Percentiles rank a stretch among this genome's conserved stretches.
Conservation (phyloP, 2,888 invertebrate genomes). For the Hirtodrosophila confusa region DNA sequence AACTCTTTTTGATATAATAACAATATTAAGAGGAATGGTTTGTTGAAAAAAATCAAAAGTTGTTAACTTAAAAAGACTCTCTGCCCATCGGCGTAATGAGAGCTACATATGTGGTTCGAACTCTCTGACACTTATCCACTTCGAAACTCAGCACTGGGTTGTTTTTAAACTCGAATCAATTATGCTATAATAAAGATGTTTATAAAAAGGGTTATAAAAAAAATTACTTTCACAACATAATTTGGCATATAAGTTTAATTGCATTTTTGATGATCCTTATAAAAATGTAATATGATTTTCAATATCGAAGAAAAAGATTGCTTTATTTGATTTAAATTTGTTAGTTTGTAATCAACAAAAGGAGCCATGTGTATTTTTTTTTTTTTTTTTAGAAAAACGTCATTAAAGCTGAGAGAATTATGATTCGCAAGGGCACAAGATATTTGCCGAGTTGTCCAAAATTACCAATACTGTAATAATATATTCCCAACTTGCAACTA, state of each 20-base stretch:
- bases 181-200: slow-evolving; percentile 75
- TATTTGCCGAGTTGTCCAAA: not conserved
- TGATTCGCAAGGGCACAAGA: slow-evolving; percentile 1
- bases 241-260: slow-evolving; percentile 38
- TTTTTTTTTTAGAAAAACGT: slow-evolving; percentile 14
- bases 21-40: slow-evolving; percentile 35
- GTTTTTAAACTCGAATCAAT: slow-evolving; percentile 79
- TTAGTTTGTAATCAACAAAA: slow-evolving; percentile 80
- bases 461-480: too few relatives aligned
- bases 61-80: slow-evolving; percentile 20
- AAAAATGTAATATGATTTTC: slow-evolving; percentile 1
- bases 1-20: slow-evolving; percentile 21
- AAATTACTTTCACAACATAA: slow-evolving; percentile 68
- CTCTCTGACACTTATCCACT: slow-evolving; percentile 64
- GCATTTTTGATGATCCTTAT: slow-evolving; percentile 2
- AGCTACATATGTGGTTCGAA: slow-evolving; percentile 50
- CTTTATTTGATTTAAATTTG: slow-evolving; percentile 28
- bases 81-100: slow-evolving; percentile 26
- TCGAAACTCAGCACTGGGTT: slow-evolving; percentile 75
- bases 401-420: not conserved
- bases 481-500: too few relatives aligned
- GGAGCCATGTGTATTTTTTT: slow-evolving; percentile 59
- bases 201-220: slow-evolving; percentile 70
- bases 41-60: slow-evolving; percentile 23
- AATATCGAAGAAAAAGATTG: not conserved